Evolutionary conservation across 92 coral and sea anemone species (phyloP).

Genomic region (Zoanthus gigantus): DNA sequence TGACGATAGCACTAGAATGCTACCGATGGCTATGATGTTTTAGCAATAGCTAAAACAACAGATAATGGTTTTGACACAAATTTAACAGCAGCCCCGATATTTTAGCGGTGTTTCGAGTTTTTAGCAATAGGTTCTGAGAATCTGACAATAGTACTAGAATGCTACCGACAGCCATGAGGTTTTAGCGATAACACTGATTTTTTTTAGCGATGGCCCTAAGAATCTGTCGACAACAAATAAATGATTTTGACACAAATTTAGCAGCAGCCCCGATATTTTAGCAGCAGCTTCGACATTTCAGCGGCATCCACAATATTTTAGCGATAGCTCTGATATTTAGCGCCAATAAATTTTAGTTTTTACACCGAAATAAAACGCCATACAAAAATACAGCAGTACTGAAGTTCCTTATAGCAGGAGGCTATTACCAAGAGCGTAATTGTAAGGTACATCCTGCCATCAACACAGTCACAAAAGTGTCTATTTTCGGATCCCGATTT

Average conservation of each 20-base stretch:
- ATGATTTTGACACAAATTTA: neutral
- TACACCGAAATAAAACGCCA: neutral
- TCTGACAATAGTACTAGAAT: too few species aligned
- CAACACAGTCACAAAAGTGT: too few species aligned
- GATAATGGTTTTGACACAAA: too few species aligned
- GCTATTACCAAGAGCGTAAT: too few species aligned
- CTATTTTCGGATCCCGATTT: too few species aligned
- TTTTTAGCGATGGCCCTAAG: neutral
- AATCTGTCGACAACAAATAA: neutral
- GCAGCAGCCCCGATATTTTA: neutral
- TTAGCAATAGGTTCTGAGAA: too few species aligned
- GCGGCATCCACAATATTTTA: neutral
- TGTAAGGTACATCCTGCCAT: too few species aligned
- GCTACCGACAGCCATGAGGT: neutral
- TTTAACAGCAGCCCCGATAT: too few species aligned
- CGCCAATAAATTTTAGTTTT: conserved; percentile 2
- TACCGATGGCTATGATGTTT: neutral
- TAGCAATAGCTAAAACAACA: neutral
- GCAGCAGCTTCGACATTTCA: neutral
- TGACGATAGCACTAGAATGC: neutral
- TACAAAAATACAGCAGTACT: neutral
- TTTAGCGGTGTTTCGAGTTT: too few species aligned
- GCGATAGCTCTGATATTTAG: neutral
- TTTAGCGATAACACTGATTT: neutral
- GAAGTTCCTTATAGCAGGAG: too few species aligned